Evolutionary conservation across 2,797 vertebrate genomes (phyloP).

Genomic region (Nyctalus aviator): DNA sequence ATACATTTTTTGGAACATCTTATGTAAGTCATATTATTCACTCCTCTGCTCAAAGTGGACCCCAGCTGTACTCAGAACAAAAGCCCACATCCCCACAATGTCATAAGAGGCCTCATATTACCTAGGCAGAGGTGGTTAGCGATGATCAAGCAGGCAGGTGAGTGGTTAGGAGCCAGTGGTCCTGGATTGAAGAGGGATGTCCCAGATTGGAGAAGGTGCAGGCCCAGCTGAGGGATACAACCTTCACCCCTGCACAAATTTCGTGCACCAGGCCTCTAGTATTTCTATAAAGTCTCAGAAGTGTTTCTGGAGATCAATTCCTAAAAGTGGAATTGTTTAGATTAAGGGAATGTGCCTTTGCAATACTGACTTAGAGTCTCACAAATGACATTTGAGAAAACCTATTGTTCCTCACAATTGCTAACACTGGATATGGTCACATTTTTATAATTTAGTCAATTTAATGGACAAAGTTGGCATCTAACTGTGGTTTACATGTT

Average conservation of each 20-base stretch:
- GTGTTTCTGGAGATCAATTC: not conserved
- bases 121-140: no score
- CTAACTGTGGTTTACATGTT: not conserved
- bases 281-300: not conserved
- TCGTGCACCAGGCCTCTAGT: no score
- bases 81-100: not conserved
- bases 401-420: not conserved
- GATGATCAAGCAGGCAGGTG: no score
- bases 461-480: not conserved
- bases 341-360: not conserved
- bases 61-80: not conserved
- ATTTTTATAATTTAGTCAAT: not conserved
- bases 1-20: no score
- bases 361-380: not conserved
- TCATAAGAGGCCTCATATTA: not conserved
- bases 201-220: no score
- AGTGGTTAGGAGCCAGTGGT: no score
- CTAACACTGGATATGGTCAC: not conserved
- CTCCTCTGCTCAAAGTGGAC: not conserved
- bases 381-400: not conserved
- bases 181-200: no score
- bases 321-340: not conserved
- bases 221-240: no score
- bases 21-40: not conserved
- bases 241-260: no score